Base-by-base conservation (phyloP, 2,888 invertebrate species). In the Clusia tigrina region DNA sequence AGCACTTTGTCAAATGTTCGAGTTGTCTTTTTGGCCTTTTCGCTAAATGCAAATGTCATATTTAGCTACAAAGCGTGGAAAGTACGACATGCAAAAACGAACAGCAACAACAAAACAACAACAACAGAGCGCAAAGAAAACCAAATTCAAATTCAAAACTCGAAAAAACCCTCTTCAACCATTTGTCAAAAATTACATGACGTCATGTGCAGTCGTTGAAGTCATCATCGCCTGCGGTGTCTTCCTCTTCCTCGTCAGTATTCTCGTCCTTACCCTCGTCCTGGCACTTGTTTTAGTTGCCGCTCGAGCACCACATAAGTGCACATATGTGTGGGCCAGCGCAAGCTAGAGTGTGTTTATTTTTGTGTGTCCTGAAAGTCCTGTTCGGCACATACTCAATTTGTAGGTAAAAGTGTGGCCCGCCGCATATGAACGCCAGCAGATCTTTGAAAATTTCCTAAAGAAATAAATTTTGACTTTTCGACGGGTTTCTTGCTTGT, bases 1-100 rank as follows among this genome's bases (percentile, higher is more conserved):
- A 67, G 71, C 76, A 74, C 76, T 74, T 74, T 74, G 74, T 74
- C 74, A 74, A 74, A 66, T 77, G 77, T 74, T 77, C 10, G n/a
- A 42, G 42, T 10, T 15, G 42, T 15, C n/a, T 42, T 6, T 42
- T 6, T n/a, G 2, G 12, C n/a, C n/a, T 10, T 42, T 42, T 42
- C 42, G 42, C 42, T 42, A 42, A 42, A 42, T 42, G 42, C 42
- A 42, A 42, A 42, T 42, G 42, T 42, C 42, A 42, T 42, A n/a
- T 42, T 15, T 42, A 17, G n/a, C 42, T 42, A 42, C 10, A 42
- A n/a, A 42, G n/a, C 6, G n/a, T n/a, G n/a, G n/a, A n/a, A n/a
- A n/a, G n/a, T n/a, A n/a, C n/a, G n/a, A n/a, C n/a, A n/a, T n/a
- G n/a, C n/a, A n/a, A n/a, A n/a, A n/a, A n/a, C n/a, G 37, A 20